These are phyloP conservation scores for Schizopygopsis malacanthus DNA, from an alignment of 2,797 vertebrate genomes.

Conservation along the genomic window DNA sequence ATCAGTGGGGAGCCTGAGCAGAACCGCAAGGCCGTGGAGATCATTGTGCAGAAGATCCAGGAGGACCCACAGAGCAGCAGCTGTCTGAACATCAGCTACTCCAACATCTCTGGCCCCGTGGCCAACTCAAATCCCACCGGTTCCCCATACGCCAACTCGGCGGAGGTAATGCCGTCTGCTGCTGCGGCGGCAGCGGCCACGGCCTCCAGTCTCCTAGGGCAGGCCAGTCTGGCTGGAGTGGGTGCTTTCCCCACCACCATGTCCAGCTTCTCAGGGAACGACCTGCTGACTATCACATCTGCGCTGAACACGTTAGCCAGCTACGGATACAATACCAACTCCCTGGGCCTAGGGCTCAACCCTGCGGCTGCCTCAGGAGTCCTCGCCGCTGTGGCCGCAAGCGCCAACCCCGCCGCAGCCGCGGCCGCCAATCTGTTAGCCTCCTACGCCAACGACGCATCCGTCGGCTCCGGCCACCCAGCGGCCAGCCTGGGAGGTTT, in stretches of 20 bases:
- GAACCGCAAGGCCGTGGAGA: constrained; percentile 92
- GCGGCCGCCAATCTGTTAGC: constrained; percentile 91
- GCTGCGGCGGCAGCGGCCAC: constrained; percentile 85
- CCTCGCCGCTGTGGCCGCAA: constrained; percentile 89
- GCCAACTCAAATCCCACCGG: constrained; percentile 97
- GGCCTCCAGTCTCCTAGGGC: constrained; percentile 89
- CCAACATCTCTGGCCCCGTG: constrained; percentile 92
- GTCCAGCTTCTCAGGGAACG: constrained; percentile 92
- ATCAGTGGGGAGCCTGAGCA: constrained; percentile 93
- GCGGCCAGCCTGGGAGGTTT: constrained; percentile 84
- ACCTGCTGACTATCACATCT: constrained; percentile 94
- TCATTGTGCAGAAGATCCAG: constrained; percentile 96
- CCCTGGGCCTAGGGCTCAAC: constrained; percentile 91
- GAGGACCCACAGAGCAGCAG: constrained; percentile 96
- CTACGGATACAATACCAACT: constrained; percentile 96
- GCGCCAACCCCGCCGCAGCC: constrained; percentile 90
- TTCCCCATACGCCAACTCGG: constrained; percentile 91
- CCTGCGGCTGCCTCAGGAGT: constrained; percentile 90
- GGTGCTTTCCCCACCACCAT: constrained; percentile 88
- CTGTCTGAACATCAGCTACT: constrained; percentile 96
- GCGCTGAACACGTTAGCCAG: constrained; percentile 95
- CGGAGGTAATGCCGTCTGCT: constrained; percentile 87
- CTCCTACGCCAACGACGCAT: constrained; percentile 88
- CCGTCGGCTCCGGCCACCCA: constrained; percentile 81
- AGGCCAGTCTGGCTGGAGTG: constrained; percentile 87